Evolutionary conservation across 1,140 invertebrate species (phyloP).

Genomic region (Lutraria rhynchaena): DNA sequence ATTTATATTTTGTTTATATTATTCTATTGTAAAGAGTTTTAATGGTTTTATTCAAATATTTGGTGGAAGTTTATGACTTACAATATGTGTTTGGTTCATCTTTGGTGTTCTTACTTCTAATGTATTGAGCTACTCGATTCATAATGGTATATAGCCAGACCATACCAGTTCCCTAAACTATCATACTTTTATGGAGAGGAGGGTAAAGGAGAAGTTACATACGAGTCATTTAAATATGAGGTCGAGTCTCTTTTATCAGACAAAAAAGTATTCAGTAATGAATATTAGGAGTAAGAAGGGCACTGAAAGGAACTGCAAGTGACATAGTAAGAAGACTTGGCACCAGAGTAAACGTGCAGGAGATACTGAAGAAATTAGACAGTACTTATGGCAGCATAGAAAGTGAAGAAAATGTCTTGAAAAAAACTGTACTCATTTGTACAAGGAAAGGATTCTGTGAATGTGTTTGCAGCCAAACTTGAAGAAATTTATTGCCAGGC

Average conservation of each 20-base stretch:
- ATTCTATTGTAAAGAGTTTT: too few relatives aligned
- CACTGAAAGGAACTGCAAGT: too few relatives aligned
- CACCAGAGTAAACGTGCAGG: neutral
- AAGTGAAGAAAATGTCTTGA: neutral
- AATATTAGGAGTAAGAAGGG: slow-evolving; percentile 22
- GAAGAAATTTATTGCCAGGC: slow-evolving; percentile 14
- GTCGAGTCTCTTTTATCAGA: slow-evolving; percentile 9
- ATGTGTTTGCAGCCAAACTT: slow-evolving; percentile 2
- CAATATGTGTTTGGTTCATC: too few relatives aligned
- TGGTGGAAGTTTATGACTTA: too few relatives aligned
- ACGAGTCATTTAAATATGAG: too few relatives aligned
- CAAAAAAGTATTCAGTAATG: slow-evolving; percentile 3
- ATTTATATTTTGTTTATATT: too few relatives aligned
- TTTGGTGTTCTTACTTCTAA: too few relatives aligned
- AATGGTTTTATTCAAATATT: too few relatives aligned
- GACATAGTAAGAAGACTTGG: slow-evolving; percentile 13
- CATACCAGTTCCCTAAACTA: too few relatives aligned
- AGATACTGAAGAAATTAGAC: slow-evolving; percentile 21
- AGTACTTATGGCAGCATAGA: slow-evolving; percentile 30
- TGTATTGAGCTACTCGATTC: too few relatives aligned
- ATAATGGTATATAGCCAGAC: too few relatives aligned
- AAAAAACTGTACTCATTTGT: slow-evolving; percentile 6
- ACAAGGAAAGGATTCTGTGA: slow-evolving; percentile 1
- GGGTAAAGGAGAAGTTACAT: slow-evolving; percentile 32
- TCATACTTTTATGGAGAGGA: slow-evolving; percentile 22